Evolutionary conservation across 2,113 vertebrate species (phyloP).

Genomic region (Rhizomys pruinosus): DNA sequence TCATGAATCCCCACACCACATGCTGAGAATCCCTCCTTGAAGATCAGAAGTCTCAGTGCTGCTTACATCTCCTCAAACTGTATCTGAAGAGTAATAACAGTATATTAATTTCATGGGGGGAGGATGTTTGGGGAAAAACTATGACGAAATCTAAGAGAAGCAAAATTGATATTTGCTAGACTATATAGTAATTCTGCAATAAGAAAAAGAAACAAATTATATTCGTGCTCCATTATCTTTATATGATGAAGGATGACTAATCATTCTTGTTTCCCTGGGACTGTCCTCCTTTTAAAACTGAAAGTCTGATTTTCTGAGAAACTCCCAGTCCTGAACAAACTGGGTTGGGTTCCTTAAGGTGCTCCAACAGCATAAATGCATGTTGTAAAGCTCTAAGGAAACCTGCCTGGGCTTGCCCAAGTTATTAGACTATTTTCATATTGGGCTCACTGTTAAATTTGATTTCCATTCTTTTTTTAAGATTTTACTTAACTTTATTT

Average conservation of each 20-base stretch:
- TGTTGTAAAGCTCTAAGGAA: background rate
- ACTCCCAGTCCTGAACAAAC: background rate
- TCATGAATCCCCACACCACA: slow-evolving; percentile 10
- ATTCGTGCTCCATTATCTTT: background rate
- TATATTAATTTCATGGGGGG: background rate
- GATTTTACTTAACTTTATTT: too few species aligned
- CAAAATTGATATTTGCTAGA: background rate
- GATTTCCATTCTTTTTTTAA: too few species aligned
- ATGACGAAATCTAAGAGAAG: slow-evolving; percentile 30
- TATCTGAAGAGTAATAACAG: slow-evolving; percentile 55
- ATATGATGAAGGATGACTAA: background rate
- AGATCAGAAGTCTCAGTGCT: background rate
- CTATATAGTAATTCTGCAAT: background rate
- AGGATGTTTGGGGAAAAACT: background rate
- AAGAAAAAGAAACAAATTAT: slow-evolving; percentile 25
- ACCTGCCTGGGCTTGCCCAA: background rate
- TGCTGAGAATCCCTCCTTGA: slow-evolving; percentile 61
- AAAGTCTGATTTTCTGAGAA: slow-evolving; percentile 23
- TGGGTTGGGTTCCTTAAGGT: background rate
- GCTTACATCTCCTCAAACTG: slow-evolving; percentile 71
- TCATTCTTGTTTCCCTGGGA: background rate
- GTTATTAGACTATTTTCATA: slow-evolving; percentile 12
- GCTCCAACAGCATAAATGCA: background rate
- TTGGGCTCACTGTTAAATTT: background rate
- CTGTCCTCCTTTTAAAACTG: slow-evolving; percentile 49